Conservation (phyloP, 2,113 vertebrate genomes). For the Xiphophorus hellerii region DNA sequence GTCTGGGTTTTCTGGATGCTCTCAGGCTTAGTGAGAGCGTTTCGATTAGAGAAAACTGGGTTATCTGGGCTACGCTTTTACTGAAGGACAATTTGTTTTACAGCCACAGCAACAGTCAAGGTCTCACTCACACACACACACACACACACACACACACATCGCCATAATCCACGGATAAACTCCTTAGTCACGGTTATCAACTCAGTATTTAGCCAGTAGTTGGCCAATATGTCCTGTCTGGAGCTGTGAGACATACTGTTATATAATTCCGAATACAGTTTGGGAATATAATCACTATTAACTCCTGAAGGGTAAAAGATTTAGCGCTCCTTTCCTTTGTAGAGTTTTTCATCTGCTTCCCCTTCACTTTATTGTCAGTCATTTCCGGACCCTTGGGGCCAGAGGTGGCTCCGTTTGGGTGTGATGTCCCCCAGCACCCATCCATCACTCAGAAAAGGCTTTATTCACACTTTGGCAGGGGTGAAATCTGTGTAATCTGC, state of each 20-base stretch:
- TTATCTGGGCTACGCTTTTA: slow-evolving; percentile 55
- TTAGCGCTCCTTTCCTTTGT: slow-evolving; percentile 12
- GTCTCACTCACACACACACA: slow-evolving; percentile 28
- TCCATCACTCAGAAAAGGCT: slow-evolving; percentile 76
- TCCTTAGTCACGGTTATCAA: slow-evolving; percentile 8
- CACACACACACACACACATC: slow-evolving; percentile 1
- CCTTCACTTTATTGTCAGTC: slow-evolving; percentile 62
- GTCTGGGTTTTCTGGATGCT: slow-evolving; percentile 13
- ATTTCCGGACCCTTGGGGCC: slow-evolving; percentile 55
- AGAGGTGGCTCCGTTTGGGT: slow-evolving; percentile 66
- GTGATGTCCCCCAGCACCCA: slow-evolving; percentile 64
- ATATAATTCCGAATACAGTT: not conserved
- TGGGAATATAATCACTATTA: not conserved
- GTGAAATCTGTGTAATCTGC: slow-evolving; percentile 83
- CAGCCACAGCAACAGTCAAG: slow-evolving; percentile 48
- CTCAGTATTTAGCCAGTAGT: not conserved
- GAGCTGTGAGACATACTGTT: not conserved
- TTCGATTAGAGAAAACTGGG: slow-evolving; percentile 48
- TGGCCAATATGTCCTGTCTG: slow-evolving; percentile 2
- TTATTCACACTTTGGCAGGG: slow-evolving; percentile 78
- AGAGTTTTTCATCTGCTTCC: slow-evolving; percentile 31
- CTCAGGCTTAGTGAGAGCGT: slow-evolving; percentile 18
- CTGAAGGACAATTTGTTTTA: slow-evolving; percentile 62
- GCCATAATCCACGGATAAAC: not conserved
- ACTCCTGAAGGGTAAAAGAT: slow-evolving; percentile 13